Evolutionary conservation across 2,797 vertebrate genomes (phyloP).

Genomic region (Moxostoma hubbsi): DNA sequence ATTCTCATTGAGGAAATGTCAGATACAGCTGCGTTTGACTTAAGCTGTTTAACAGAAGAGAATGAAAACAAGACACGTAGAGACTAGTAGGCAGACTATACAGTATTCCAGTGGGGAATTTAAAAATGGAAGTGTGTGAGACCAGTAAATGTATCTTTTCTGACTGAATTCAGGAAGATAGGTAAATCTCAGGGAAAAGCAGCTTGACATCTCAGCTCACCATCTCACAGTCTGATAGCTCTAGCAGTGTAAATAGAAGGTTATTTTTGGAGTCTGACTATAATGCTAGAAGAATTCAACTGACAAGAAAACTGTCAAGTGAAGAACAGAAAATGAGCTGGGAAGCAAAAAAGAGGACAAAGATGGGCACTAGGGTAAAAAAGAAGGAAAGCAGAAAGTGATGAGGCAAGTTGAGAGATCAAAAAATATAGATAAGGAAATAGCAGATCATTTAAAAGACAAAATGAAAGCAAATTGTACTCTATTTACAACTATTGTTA

Average conservation of each 20-base stretch:
- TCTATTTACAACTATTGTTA: neutral
- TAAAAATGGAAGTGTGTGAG: neutral
- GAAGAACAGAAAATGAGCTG: conserved; percentile 70
- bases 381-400: conserved; percentile 49
- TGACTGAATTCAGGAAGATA: neutral
- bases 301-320: conserved; percentile 73
- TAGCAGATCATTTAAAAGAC: no score
- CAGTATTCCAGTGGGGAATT: neutral
- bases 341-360: conserved; percentile 4
- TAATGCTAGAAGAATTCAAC: conserved; percentile 72
- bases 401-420: conserved; percentile 24
- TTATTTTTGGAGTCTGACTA: conserved; percentile 86
- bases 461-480: neutral
- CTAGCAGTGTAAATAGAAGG: conserved; percentile 82
- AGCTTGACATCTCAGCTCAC: conserved; percentile 84
- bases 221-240: conserved; percentile 75
- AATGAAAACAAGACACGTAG: neutral
- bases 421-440: no score
- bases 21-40: neutral
- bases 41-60: neutral
- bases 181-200: conserved; percentile 64
- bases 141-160: neutral
- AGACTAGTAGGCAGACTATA: neutral
- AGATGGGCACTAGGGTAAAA: conserved; percentile 25
- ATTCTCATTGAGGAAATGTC: neutral